These are phyloP conservation scores for Tragelaphus imberbis DNA, from an alignment of 2,113 vertebrate genomes.

Conservation along the genomic window DNA sequence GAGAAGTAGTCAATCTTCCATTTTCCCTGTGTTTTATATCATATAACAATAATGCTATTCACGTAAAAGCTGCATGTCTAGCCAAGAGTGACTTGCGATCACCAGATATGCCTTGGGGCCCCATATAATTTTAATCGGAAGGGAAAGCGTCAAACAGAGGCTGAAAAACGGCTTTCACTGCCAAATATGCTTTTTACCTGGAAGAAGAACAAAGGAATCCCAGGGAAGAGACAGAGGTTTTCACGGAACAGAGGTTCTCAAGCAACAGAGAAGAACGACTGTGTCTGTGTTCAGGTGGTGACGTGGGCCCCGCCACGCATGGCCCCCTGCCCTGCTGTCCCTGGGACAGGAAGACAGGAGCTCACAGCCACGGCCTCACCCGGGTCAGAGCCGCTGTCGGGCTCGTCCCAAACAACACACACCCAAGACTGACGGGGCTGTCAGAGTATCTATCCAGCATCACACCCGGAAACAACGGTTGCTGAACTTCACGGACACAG, in stretches of 20 bases:
- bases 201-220: constrained; percentile 30
- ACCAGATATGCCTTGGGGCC: constrained; percentile 42
- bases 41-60: constrained; percentile 47
- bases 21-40: background rate
- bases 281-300: background rate
- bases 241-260: background rate
- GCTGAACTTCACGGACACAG: rapidly evolving
- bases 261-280: background rate
- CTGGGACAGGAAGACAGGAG: background rate
- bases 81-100: constrained; percentile 32
- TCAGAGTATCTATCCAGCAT: rapidly evolving
- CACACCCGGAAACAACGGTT: too few relatives aligned
- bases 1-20: background rate
- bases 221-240: constrained; percentile 8
- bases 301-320: background rate
- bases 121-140: constrained; percentile 38
- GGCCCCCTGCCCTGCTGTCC: background rate
- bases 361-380: background rate
- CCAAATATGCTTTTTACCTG: constrained; percentile 49
- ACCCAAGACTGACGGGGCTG: rapidly evolving
- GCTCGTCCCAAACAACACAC: background rate
- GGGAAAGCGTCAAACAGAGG: constrained; percentile 51
- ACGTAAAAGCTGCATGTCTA: background rate
- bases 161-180: constrained; percentile 44
- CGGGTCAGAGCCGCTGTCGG: rapidly evolving